A percentile compares a stretch with the other conserved stretches of the same genome.
Evolutionary conservation across 2,888 invertebrate genomes (phyloP).

Genomic region (Saturnia pavonia): DNA sequence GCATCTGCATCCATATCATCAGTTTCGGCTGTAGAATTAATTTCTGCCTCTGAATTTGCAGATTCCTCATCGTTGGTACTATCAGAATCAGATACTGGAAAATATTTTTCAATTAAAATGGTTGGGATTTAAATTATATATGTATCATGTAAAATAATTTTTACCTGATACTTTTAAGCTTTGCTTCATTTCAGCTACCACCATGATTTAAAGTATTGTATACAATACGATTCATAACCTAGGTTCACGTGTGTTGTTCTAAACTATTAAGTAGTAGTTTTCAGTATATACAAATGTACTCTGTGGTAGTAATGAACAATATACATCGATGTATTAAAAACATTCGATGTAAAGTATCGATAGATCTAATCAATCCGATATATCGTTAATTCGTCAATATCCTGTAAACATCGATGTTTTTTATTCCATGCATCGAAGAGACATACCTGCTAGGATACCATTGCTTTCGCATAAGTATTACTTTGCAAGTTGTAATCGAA

Average conservation of each 20-base stretch:
- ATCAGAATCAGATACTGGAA: constrained; percentile 49
- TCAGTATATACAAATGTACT: too few species aligned
- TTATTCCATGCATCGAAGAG: too few species aligned
- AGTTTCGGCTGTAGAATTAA: constrained; percentile 37
- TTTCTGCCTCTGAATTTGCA: constrained; percentile 51
- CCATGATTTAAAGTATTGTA: constrained; percentile 40
- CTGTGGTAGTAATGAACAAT: too few species aligned
- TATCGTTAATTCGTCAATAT: too few species aligned
- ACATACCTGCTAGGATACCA: too few species aligned
- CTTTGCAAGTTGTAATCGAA: too few species aligned
- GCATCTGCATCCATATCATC: constrained; percentile 37
- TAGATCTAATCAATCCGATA: too few species aligned
- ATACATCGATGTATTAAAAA: too few species aligned
- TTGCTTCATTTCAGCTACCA: constrained; percentile 59
- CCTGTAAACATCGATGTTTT: too few species aligned
- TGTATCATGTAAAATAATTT: neutral
- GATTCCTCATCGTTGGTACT: constrained; percentile 55
- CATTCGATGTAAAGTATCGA: too few species aligned
- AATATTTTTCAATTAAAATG: neutral
- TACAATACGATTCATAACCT: neutral
- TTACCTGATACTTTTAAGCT: constrained; percentile 61
- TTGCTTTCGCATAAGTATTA: too few species aligned
- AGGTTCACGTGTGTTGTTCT: neutral
- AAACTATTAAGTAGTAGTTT: too few species aligned
- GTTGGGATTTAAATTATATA: neutral